These are phyloP conservation scores for Drymodes brunneopygia DNA, from an alignment of 2,113 vertebrate genomes.

Conservation along the genomic window DNA sequence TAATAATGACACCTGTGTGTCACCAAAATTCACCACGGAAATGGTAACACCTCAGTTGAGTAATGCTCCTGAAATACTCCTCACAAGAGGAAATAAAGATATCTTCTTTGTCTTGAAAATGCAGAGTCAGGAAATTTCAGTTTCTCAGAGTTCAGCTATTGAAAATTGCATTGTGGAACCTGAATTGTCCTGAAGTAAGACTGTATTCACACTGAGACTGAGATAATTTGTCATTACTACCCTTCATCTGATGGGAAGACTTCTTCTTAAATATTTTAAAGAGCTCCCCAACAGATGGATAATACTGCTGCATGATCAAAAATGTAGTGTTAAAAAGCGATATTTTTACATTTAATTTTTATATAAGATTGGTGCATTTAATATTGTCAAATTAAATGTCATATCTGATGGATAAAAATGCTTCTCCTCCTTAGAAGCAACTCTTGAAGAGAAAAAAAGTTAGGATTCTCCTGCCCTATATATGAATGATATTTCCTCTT, in stretches of 20 bases:
- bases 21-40: not conserved
- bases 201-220: not conserved
- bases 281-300: constrained; percentile 8
- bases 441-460: not conserved
- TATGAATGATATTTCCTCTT: not conserved
- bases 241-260: not conserved
- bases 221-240: not conserved
- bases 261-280: constrained; percentile 24
- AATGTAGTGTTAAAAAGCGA: not conserved
- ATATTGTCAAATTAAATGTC: constrained; percentile 10
- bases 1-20: not conserved
- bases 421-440: not conserved
- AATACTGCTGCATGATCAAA: not conserved
- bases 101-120: not conserved
- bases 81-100: not conserved
- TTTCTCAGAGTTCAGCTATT: not conserved
- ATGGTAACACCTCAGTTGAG: not conserved
- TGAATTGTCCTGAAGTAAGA: not conserved
- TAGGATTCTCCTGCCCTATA: not conserved
- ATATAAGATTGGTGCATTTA: not conserved
- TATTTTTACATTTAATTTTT: not conserved
- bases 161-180: not conserved
- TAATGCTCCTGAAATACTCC: not conserved
- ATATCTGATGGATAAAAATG: not conserved
- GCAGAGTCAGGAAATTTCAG: not conserved